Percentiles rank a stretch among this genome's conserved stretches.
phyloP scores from a whole-genome alignment of 2,888 invertebrate species.

The Schizaphis graminum region DNA sequence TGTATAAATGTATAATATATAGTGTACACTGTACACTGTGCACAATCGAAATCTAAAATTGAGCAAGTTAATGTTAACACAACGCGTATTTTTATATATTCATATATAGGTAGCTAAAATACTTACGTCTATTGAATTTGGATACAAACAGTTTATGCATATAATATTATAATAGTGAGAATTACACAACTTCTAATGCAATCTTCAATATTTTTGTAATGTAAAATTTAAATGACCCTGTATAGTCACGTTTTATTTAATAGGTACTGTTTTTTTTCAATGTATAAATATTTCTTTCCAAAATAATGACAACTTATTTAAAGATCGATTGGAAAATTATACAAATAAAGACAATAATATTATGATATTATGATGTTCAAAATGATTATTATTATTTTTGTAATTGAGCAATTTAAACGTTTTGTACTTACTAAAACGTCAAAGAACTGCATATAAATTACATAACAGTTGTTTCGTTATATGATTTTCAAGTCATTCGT shows the following conservation, averaged over 20 bases:
- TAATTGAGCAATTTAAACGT: neutral
- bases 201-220: slow-evolving; percentile 42
- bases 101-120: neutral
- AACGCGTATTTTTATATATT: neutral
- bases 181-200: slow-evolving; percentile 39
- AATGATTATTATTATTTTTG: neutral
- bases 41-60: slow-evolving; percentile 18
- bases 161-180: slow-evolving; percentile 26
- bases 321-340: neutral
- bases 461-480: slow-evolving; percentile 29
- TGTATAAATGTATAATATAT: neutral
- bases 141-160: slow-evolving; percentile 11
- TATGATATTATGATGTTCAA: neutral
- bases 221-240: slow-evolving; percentile 38
- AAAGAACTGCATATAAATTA: slow-evolving; percentile 5
- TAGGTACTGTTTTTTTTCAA: neutral
- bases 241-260: slow-evolving; percentile 48
- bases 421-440: neutral
- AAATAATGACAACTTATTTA: slow-evolving; percentile 20
- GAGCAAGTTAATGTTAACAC: slow-evolving; percentile 5
- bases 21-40: neutral
- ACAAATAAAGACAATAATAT: slow-evolving; percentile 5
- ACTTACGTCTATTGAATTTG: slow-evolving; percentile 35
- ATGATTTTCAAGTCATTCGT: neutral
- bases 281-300: neutral